phyloP scores from a whole-genome alignment of 2,113 vertebrate species.

The Platysternon megacephalum region DNA sequence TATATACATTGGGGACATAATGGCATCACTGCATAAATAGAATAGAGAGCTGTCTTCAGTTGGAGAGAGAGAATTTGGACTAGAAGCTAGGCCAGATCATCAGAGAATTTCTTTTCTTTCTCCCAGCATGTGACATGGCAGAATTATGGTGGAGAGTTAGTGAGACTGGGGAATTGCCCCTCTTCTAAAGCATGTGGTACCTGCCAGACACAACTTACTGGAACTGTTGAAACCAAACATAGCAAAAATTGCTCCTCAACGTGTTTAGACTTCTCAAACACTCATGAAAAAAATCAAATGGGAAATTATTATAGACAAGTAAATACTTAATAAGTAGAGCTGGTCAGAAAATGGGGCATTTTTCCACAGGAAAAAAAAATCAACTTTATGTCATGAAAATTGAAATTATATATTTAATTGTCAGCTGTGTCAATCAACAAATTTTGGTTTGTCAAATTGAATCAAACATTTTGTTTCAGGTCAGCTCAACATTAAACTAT shows the following conservation, averaged over 20 bases:
- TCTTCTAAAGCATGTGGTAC: neutral
- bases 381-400: neutral
- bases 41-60: neutral
- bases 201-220: neutral
- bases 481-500: neutral
- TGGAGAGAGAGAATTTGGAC: neutral
- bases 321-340: neutral
- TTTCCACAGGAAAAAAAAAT: neutral
- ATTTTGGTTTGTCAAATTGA: neutral
- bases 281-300: neutral
- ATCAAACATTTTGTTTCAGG: neutral
- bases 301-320: neutral
- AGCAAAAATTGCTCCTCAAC: neutral
- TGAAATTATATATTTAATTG: neutral
- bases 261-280: neutral
- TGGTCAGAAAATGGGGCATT: neutral
- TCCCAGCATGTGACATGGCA: neutral
- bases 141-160: neutral
- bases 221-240: neutral
- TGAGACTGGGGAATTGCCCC: neutral
- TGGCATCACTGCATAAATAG: neutral
- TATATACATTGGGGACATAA: accelerated
- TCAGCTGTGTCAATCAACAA: neutral
- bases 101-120: neutral
- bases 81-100: neutral